Conservation (phyloP, 2,888 invertebrate genomes). For the Drosophila atroscutellata region DNA sequence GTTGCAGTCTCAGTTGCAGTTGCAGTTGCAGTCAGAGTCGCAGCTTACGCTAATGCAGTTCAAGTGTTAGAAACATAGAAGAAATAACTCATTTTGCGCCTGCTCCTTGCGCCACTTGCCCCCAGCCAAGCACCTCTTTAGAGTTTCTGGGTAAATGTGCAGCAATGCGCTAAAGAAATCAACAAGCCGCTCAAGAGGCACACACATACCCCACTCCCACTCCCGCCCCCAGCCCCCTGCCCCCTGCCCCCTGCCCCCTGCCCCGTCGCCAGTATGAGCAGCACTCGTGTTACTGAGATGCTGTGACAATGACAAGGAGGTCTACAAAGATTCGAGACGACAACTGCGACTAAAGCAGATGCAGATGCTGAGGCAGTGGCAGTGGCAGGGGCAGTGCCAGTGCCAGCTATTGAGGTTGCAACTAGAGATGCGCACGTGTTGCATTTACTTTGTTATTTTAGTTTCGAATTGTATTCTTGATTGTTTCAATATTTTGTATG, state of each 20-base stretch:
- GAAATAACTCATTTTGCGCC: slow-evolving; percentile 61
- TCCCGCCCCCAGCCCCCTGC: too few species aligned
- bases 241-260: not conserved
- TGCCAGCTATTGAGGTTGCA: slow-evolving; percentile 11
- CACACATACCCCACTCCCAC: not conserved
- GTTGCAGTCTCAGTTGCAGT: slow-evolving; percentile 16
- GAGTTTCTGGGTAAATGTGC: slow-evolving; percentile 48
- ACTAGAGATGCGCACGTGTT: slow-evolving; percentile 8
- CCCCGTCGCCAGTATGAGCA: not conserved
- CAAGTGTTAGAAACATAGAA: slow-evolving; percentile 75
- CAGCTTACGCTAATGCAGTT: slow-evolving; percentile 78
- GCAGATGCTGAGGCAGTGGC: not conserved
- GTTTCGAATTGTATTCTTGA: not conserved
- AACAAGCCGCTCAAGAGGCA: slow-evolving; percentile 56
- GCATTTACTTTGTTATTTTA: not conserved
- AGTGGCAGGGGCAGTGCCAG: not conserved
- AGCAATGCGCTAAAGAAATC: slow-evolving; percentile 61
- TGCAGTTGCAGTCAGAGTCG: slow-evolving; percentile 28
- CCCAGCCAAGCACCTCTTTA: not conserved
- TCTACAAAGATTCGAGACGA: slow-evolving; percentile 60
- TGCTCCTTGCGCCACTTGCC: not conserved
- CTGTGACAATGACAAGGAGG: slow-evolving; percentile 76
- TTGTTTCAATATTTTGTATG: not conserved
- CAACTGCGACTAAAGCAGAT: slow-evolving; percentile 5
- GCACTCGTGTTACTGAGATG: slow-evolving; percentile 51